These are phyloP conservation scores for Neolamprologus toae DNA, from an alignment of 2,113 vertebrate species.

Conservation along the genomic window DNA sequence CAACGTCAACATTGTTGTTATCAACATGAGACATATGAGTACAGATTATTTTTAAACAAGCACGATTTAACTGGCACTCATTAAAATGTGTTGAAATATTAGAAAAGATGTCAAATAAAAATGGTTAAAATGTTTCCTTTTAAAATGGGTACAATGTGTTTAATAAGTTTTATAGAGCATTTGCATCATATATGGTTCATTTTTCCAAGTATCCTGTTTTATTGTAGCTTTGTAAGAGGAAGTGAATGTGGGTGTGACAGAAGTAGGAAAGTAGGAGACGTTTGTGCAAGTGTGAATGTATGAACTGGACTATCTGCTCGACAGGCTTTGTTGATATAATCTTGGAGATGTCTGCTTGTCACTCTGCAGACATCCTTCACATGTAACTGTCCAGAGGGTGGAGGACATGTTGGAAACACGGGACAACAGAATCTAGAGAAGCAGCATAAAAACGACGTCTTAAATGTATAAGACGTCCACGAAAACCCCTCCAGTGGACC, in stretches of 20 bases:
- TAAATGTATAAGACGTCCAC: background rate
- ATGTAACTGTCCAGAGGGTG: background rate
- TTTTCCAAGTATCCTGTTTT: background rate
- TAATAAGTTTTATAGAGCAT: background rate
- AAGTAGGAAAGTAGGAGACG: background rate
- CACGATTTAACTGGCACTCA: background rate
- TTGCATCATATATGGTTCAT: background rate
- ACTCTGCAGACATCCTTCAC: background rate
- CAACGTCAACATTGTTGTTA: background rate
- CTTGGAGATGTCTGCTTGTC: background rate
- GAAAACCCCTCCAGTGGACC: background rate
- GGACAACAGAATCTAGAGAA: background rate
- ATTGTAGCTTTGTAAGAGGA: background rate
- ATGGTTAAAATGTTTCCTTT: background rate
- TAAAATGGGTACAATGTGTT: background rate
- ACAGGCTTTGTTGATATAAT: background rate
- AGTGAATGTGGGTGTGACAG: background rate
- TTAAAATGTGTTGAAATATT: background rate
- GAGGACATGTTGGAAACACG: background rate
- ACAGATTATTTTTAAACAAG: background rate
- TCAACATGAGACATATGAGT: background rate
- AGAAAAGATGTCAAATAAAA: background rate
- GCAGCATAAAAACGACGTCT: rapidly evolving
- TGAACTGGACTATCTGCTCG: background rate
- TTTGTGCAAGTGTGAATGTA: background rate